Evolutionary conservation across 2,113 vertebrate species (phyloP).

Genomic region (Falcunculus frontatus): DNA sequence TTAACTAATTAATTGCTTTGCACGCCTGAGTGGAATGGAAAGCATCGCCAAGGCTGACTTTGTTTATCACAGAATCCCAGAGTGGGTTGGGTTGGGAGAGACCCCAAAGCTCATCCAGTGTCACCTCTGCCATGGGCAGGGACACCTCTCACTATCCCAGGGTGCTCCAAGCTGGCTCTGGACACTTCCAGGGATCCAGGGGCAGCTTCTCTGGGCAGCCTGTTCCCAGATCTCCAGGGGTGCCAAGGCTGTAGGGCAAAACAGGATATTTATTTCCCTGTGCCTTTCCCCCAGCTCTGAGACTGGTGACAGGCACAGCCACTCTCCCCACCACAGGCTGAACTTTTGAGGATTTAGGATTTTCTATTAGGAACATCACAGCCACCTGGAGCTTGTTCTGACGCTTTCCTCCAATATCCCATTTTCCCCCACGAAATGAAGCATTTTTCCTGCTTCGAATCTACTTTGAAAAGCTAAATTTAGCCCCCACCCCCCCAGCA

Average conservation of each 20-base stretch:
- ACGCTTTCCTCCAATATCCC: neutral
- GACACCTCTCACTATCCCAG: neutral
- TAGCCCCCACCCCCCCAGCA: neutral
- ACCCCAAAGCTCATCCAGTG: neutral
- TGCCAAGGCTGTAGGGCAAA: neutral
- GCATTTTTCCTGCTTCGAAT: neutral
- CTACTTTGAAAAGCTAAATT: neutral
- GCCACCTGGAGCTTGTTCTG: neutral
- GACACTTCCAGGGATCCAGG: neutral
- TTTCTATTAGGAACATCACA: neutral
- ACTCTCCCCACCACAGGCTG: neutral
- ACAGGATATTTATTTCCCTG: fast-evolving
- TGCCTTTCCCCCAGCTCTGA: neutral
- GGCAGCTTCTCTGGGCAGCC: neutral
- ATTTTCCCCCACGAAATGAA: neutral
- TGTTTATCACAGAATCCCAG: neutral
- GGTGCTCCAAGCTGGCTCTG: neutral
- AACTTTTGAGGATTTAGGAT: neutral
- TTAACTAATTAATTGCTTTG: conserved; percentile 15
- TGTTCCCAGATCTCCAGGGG: neutral
- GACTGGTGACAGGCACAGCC: neutral
- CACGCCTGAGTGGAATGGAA: neutral
- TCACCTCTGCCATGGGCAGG: neutral
- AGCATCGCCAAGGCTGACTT: neutral
- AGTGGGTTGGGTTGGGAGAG: neutral